Base-by-base conservation (phyloP, 1,140 invertebrate genomes). In the Parasteatoda tepidariorum region DNA sequence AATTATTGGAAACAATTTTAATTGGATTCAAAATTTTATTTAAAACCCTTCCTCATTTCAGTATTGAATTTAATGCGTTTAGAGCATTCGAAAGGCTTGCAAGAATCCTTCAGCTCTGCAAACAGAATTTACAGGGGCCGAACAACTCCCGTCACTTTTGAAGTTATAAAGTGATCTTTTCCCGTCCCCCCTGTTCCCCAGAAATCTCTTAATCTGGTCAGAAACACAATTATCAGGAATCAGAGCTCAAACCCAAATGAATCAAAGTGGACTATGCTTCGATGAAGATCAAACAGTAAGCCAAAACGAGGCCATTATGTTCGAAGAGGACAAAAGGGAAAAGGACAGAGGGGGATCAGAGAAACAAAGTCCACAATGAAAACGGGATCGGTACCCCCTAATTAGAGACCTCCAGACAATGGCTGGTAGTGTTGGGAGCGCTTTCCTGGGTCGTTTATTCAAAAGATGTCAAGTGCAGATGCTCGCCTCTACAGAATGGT, bases 331-430 rank as follows among this genome's bases (percentile, higher is more conserved):
- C 33, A 48, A 48, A 48, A 48, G 31, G 11, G 31, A 67, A 67
- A n/a, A n/a, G n/a, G n/a, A n/a, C n/a, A 30, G n/a, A 33, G 31
- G 62, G n/a, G 11, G 9, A 33, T 3, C 3, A 18, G 64, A 67
- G 64, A 67, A 67, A 67, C 64, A 67, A 67, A 67, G 64, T 67
- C 64, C 64, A 67, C 64, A 67, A 67, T 67, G 64, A 67, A 33
- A 22, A 38, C 15, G 30, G 62, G 64, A 33, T 30, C 18, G 31
- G 31, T 30, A 30, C 33, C 33, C 64, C 64, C 33, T 67, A 67
- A 67, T 67, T 67, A 67, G 64, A n/a, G 31, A 22, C 31, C 64
- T 22, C 64, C 64, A 67, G 33, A 67, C 64, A 67, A 67, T 67
- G 64, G 31, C 31, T 9, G 11, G 22, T n/a, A 67, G 64, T 30